Base-by-base conservation (phyloP, 2,888 invertebrate species). In the Drosophila atripex region DNA sequence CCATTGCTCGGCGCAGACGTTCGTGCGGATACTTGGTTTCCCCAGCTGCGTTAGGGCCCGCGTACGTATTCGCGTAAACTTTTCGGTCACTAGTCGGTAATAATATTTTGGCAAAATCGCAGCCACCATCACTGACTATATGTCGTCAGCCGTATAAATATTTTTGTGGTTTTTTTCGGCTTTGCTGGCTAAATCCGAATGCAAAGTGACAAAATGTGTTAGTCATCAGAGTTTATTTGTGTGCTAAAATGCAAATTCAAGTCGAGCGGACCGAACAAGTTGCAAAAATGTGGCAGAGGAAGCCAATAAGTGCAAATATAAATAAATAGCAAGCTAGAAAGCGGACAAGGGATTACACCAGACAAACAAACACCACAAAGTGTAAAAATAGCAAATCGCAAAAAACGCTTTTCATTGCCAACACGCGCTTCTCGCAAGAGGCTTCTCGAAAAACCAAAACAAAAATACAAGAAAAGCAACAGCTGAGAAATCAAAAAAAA, bases 301-400 rank as follows among this genome's bases (percentile, higher is more conserved):
- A 80, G 84, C 78, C 78, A 78, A 75, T 45, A 77, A 77, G 79
- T 85, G 79, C 70, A 70, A 75, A 50, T 41, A 56, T 65, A 72
- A 64, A 73, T 64, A 73, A 63, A 63, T 59, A 73, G 38, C 16
- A 47, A 43, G 39, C 43, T 23, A 23, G 41, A 45, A 39, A 23
- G 21, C 49, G 45, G 45, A 50, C 60, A 71, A 78, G 71, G 77
- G 75, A 83, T 85, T 75, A 82, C 65, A 16, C 76, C 57, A 54
- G 64, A 71, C 61, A 65, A 45, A 73, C 56, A 53, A 57, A 61
- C 58, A 54, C 43, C 52, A 39, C 35, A 43, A 54, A 47, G 65
- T 71, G 49, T 65, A 75, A 54, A 78, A 80, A 84, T 71, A 77
- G 56, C 54, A 54, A 58, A 47, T 58, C 53, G 35, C 59, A 47